These are phyloP conservation scores for Menidia menidia DNA, from an alignment of 2,797 vertebrate species.

Conservation along the genomic window DNA sequence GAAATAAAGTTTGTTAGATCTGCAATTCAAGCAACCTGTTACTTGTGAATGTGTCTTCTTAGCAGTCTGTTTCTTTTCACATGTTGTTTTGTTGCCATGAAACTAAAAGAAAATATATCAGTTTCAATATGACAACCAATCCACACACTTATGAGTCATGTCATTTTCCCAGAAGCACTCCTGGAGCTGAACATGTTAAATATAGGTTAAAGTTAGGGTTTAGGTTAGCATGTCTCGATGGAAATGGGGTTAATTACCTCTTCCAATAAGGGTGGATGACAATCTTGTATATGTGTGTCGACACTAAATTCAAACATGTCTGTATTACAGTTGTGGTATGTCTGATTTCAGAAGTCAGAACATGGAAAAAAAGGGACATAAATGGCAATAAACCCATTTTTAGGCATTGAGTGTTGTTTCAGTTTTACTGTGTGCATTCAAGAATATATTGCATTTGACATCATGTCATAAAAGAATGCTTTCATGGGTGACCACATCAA, in stretches of 20 bases:
- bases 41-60: no score
- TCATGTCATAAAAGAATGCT: constrained; percentile 41
- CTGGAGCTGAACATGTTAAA: no score
- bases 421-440: constrained; percentile 42
- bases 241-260: not conserved
- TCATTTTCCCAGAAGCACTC: no score
- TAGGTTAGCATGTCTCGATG: not conserved
- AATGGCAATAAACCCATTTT: constrained; percentile 42
- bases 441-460: constrained; percentile 51
- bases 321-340: constrained; percentile 19
- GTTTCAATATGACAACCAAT: no score
- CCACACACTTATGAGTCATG: no score
- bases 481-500: constrained; percentile 63
- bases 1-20: no score
- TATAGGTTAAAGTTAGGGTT: no score
- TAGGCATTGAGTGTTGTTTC: constrained; percentile 6
- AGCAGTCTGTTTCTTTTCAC: no score
- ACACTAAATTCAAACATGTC: not conserved
- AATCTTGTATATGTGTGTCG: not conserved
- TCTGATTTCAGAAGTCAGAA: constrained; percentile 51
- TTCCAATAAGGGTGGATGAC: no score
- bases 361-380: constrained; percentile 29
- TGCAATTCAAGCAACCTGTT: no score
- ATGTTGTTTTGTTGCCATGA: no score
- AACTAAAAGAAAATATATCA: no score